Evolutionary conservation across 2,113 vertebrate genomes (phyloP).

Genomic region (Oncorhynchus clarkii): DNA sequence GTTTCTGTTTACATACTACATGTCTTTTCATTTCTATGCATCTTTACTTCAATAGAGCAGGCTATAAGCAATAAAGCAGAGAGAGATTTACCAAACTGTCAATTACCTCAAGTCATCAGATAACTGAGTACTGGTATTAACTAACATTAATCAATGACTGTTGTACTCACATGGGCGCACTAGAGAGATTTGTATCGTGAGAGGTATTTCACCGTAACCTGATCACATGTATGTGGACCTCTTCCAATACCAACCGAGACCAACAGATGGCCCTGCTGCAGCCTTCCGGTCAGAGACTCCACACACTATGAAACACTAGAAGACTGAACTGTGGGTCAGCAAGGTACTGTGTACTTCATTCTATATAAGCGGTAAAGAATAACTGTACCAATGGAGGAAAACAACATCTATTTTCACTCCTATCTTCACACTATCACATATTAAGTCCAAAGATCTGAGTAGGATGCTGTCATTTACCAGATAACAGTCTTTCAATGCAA

Average conservation of each 20-base stretch:
- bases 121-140: background rate
- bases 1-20: no score
- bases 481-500: no score
- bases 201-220: background rate
- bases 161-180: background rate
- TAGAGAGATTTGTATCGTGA: background rate
- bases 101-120: background rate
- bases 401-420: background rate
- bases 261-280: slow-evolving; percentile 33
- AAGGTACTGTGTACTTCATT: no score
- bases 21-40: background rate
- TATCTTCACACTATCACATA: background rate
- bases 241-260: slow-evolving; percentile 22
- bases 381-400: background rate
- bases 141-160: background rate
- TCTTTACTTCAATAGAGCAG: background rate
- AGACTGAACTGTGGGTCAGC: no score
- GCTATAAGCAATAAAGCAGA: background rate
- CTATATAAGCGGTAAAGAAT: background rate
- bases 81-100: background rate
- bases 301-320: background rate
- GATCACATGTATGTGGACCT: background rate
- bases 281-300: background rate
- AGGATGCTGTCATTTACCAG: background rate
- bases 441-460: background rate